These are phyloP conservation scores for Chloroceryle amazona DNA, from an alignment of 2,797 vertebrate species.

Conservation along the genomic window DNA sequence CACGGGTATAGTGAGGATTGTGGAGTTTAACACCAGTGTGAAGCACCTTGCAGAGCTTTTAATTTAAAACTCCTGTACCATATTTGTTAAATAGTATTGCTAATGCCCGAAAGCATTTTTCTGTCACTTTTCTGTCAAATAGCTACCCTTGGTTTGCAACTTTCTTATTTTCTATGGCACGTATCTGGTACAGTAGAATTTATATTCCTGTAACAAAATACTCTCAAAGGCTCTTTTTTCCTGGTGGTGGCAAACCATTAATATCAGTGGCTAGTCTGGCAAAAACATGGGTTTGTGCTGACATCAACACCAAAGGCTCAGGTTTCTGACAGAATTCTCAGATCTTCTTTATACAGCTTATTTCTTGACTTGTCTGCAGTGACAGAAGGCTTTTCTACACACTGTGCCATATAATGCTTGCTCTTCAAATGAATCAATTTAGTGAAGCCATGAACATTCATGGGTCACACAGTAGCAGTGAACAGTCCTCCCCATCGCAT, in stretches of 20 bases:
- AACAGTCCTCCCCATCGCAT: neutral
- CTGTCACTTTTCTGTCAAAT: slow-evolving; percentile 12
- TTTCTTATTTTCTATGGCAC: neutral
- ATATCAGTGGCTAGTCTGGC: neutral
- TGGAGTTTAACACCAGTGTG: neutral
- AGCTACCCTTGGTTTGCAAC: neutral
- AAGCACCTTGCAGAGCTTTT: neutral
- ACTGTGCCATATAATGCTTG: neutral
- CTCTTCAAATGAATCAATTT: slow-evolving; percentile 42
- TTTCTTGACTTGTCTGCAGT: neutral
- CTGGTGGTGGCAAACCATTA: neutral
- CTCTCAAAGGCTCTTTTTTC: slow-evolving; percentile 4
- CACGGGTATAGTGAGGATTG: neutral
- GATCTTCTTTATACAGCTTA: neutral
- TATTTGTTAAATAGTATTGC: neutral
- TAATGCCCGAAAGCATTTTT: neutral
- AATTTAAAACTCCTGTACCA: neutral
- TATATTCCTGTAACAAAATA: slow-evolving; percentile 34
- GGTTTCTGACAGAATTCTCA: neutral
- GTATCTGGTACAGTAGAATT: slow-evolving; percentile 22
- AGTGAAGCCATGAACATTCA: neutral
- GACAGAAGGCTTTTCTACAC: slow-evolving; percentile 57
- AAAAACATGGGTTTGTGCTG: neutral
- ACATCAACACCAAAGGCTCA: neutral
- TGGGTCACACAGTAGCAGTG: slow-evolving; percentile 30